These are phyloP conservation scores for Falco columbarius DNA, from an alignment of 2,797 vertebrate species.

Conservation along the genomic window DNA sequence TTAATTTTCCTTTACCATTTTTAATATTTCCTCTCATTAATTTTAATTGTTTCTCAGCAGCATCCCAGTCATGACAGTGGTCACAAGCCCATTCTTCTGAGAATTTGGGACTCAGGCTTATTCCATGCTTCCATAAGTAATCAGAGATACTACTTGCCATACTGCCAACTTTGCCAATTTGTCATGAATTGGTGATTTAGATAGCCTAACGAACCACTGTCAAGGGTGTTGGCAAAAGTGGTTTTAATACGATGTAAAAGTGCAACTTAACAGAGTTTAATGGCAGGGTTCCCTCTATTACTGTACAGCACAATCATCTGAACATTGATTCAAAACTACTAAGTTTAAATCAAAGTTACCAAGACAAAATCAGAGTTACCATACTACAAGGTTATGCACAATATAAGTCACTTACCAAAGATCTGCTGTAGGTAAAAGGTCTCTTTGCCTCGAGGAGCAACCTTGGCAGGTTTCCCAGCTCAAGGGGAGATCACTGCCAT, in stretches of 20 bases:
- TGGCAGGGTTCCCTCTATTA: background rate
- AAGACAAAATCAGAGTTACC: too few relatives aligned
- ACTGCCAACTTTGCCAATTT: background rate
- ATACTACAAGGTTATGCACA: rapidly evolving
- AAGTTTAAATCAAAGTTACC: background rate
- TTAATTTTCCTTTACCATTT: background rate
- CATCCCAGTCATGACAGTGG: background rate
- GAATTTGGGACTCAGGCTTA: background rate
- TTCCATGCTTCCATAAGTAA: background rate
- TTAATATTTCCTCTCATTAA: background rate
- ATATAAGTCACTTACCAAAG: background rate
- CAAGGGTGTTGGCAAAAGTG: background rate
- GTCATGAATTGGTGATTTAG: background rate
- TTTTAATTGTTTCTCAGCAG: background rate
- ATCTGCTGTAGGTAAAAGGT: background rate
- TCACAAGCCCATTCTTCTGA: background rate
- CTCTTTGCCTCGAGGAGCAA: background rate
- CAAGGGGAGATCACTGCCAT: background rate
- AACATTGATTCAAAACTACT: background rate
- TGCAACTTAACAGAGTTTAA: background rate
- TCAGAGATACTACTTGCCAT: background rate
- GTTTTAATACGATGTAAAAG: background rate
- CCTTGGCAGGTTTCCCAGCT: background rate
- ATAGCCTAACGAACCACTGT: background rate
- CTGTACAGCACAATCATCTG: background rate